phyloP scores from a whole-genome alignment of 2,797 vertebrate genomes.

The Melanotaenia pygmaea region DNA sequence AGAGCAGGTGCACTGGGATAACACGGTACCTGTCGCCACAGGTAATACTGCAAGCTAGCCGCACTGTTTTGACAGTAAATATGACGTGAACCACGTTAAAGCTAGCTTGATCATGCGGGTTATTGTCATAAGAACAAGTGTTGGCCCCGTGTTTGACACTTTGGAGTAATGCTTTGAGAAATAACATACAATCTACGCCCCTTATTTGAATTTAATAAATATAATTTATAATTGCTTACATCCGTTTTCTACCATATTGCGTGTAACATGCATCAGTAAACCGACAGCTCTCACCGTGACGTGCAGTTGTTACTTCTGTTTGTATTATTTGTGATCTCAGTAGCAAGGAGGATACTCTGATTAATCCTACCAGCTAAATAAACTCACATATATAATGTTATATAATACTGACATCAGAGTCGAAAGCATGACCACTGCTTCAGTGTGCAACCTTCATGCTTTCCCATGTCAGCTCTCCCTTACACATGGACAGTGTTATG shows the following conservation, averaged over 20 bases:
- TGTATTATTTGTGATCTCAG: slow-evolving; percentile 10
- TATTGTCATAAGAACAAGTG: slow-evolving; percentile 10
- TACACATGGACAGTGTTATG: neutral
- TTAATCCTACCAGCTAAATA: neutral
- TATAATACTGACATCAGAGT: neutral
- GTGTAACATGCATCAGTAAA: slow-evolving; percentile 54
- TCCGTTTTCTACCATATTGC: slow-evolving; percentile 22
- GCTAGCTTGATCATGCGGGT: slow-evolving; percentile 10
- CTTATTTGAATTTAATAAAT: neutral
- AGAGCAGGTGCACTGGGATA: slow-evolving; percentile 70
- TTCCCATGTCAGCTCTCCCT: neutral
- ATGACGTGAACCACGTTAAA: neutral
- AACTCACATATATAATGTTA: too few species aligned
- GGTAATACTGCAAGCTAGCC: slow-evolving; percentile 67
- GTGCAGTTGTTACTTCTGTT: slow-evolving; percentile 41
- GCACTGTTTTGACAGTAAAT: slow-evolving; percentile 10
- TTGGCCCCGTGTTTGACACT: slow-evolving; percentile 13
- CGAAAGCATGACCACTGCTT: neutral
- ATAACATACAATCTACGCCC: neutral
- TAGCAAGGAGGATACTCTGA: neutral
- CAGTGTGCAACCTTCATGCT: neutral
- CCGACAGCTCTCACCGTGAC: slow-evolving; percentile 40
- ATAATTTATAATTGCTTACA: neutral
- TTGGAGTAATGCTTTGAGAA: neutral
- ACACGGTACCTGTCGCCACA: slow-evolving; percentile 75